phyloP scores from a whole-genome alignment of 2,888 invertebrate species.

The Nasonovia ribisnigri region DNA sequence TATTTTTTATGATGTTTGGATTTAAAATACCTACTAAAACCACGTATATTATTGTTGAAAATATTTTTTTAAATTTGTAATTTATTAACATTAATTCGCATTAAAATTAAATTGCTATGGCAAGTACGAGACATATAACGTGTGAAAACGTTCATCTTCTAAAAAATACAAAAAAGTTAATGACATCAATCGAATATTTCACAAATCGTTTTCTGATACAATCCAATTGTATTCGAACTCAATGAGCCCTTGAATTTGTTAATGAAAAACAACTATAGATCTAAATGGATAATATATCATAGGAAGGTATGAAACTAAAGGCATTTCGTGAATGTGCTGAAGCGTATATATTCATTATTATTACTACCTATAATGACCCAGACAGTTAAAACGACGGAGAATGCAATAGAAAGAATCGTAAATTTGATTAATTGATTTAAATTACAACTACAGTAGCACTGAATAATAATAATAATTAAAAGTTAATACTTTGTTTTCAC shows the following conservation, averaged over 20 bases:
- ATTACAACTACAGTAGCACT: not conserved
- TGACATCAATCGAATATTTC: not conserved
- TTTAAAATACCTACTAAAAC: not conserved
- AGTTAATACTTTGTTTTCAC: not conserved
- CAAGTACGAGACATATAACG: too few species aligned
- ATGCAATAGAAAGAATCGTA: not conserved
- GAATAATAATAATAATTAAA: not conserved
- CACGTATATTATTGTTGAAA: not conserved
- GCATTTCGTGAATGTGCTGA: not conserved
- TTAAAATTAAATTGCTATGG: not conserved
- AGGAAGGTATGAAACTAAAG: not conserved
- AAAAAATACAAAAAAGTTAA: not conserved
- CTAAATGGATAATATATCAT: not conserved
- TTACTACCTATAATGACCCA: not conserved
- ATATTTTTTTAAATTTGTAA: not conserved
- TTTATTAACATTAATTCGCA: not conserved
- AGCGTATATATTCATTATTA: not conserved
- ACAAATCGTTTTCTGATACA: not conserved
- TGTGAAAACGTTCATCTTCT: too few species aligned
- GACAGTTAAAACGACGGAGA: not conserved
- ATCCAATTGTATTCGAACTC: not conserved
- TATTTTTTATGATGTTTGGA: not conserved
- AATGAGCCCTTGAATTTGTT: too few species aligned
- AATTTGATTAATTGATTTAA: not conserved
- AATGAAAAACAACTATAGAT: not conserved